Evolutionary conservation across 2,113 vertebrate genomes (phyloP).

Genomic region (Castor canadensis): DNA sequence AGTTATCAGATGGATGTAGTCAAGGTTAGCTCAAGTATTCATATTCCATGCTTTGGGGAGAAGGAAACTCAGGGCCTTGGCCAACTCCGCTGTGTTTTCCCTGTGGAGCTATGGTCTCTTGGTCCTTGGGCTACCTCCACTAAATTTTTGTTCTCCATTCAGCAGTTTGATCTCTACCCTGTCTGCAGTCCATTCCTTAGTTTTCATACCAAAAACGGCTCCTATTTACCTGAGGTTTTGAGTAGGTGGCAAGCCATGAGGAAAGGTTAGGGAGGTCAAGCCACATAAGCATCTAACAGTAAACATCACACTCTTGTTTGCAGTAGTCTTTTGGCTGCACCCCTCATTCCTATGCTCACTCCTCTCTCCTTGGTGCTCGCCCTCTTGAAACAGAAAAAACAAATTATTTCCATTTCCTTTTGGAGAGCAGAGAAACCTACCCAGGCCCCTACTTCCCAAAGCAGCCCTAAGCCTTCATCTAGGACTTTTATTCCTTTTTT

Average conservation of each 20-base stretch:
- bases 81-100: conserved; percentile 9
- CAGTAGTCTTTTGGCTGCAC: background rate
- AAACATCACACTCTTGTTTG: background rate
- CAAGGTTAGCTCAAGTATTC: background rate
- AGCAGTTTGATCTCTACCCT: background rate
- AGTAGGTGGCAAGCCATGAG: background rate
- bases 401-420: conserved; percentile 64
- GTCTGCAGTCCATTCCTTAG: background rate
- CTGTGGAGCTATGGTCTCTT: conserved; percentile 29
- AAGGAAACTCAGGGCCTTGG: background rate
- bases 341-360: background rate
- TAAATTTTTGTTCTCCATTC: conserved; percentile 7
- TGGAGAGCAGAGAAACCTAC: background rate
- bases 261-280: background rate
- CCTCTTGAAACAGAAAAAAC: background rate
- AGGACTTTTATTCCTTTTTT: conserved; percentile 16
- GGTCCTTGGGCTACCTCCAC: background rate
- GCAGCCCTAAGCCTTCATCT: background rate
- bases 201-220: conserved; percentile 27
- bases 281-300: background rate
- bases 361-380: background rate
- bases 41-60: conserved; percentile 18
- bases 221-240: background rate
- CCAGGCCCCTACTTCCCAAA: conserved; percentile 8
- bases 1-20: background rate